These are phyloP conservation scores for Channallabes apus DNA, from an alignment of 2,797 vertebrate genomes.

Conservation along the genomic window DNA sequence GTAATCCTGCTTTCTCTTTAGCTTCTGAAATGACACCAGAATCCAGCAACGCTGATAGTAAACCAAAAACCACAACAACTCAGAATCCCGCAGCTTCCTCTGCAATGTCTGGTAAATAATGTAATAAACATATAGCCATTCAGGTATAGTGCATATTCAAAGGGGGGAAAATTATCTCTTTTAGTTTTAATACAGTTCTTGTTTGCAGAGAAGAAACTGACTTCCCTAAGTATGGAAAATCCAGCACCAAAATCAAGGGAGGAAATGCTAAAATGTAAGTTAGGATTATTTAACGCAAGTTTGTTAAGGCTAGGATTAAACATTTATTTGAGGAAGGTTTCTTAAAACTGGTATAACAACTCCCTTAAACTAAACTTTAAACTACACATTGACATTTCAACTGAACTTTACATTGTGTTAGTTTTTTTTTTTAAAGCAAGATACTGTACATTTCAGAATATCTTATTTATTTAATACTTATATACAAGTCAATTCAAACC, in stretches of 20 bases:
- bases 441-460: background rate
- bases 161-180: background rate
- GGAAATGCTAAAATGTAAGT: slow-evolving; percentile 78
- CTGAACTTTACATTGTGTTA: background rate
- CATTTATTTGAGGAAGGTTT: background rate
- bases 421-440: background rate
- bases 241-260: slow-evolving; percentile 70
- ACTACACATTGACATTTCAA: no score
- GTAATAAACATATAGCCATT: background rate
- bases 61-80: slow-evolving; percentile 17
- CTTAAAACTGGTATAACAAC: background rate
- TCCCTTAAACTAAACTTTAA: background rate
- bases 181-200: background rate
- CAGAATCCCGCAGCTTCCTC: background rate
- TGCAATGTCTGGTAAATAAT: slow-evolving; percentile 25
- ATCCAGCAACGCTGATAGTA: background rate
- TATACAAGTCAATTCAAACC: background rate
- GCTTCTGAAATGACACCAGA: slow-evolving; percentile 50
- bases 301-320: background rate
- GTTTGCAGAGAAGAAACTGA: slow-evolving; percentile 47
- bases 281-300: background rate
- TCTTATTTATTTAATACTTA: background rate
- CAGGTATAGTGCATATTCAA: background rate
- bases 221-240: slow-evolving; percentile 45
- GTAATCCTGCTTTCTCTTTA: slow-evolving; percentile 25